phyloP scores from a whole-genome alignment of 1,140 invertebrate genomes.

The Globodera rostochiensis region DNA sequence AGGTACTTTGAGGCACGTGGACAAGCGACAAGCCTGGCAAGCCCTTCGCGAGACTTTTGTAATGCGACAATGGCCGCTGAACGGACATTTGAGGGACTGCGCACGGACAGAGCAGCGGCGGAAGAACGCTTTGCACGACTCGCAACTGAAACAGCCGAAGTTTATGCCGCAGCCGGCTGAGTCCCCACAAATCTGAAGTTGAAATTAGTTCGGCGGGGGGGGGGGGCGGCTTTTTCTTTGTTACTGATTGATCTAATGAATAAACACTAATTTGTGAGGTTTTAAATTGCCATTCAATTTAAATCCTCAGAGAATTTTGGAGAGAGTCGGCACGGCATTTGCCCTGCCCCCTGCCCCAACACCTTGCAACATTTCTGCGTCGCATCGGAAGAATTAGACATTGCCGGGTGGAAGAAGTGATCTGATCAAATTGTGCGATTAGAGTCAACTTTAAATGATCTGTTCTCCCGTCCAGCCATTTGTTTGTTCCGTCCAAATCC shows the following conservation, averaged over 20 bases:
- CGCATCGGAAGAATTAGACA: neutral
- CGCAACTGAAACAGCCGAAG: conserved; percentile 15
- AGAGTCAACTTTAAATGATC: too few relatives aligned
- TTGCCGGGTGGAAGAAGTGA: neutral
- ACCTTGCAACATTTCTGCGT: neutral
- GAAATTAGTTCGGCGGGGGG: neutral
- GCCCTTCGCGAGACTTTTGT: neutral
- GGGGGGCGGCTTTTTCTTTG: neutral
- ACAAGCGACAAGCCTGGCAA: conserved; percentile 7
- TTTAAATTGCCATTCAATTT: too few relatives aligned
- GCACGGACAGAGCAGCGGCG: neutral
- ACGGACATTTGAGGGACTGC: conserved; percentile 9
- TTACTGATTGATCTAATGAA: too few relatives aligned
- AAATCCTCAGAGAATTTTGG: too few relatives aligned
- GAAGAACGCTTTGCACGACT: conserved; percentile 21
- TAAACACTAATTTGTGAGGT: too few relatives aligned
- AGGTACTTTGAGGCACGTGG: neutral
- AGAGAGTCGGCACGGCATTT: too few relatives aligned
- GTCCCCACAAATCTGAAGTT: conserved; percentile 11
- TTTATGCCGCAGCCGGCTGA: conserved; percentile 2
- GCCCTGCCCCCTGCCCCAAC: too few relatives aligned
- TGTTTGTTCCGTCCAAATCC: too few relatives aligned
- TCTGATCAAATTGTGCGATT: neutral
- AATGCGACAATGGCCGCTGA: conserved; percentile 7
- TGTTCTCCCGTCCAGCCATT: too few relatives aligned